A percentile compares a stretch with the other conserved stretches of the same genome.
These are phyloP conservation scores for Coptodon rendalli DNA, from an alignment of 2,113 vertebrate genomes.

Conservation along the genomic window DNA sequence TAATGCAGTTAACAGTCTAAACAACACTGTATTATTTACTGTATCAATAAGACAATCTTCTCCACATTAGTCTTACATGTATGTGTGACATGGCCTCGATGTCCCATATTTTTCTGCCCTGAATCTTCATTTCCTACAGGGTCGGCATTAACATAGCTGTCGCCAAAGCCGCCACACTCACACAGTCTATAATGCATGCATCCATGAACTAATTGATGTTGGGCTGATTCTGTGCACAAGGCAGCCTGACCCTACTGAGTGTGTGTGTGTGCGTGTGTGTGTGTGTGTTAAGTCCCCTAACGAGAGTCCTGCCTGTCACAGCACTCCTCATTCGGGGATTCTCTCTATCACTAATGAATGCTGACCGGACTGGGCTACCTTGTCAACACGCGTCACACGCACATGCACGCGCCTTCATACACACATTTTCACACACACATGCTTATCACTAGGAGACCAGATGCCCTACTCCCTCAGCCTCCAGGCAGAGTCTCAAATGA, in stretches of 20 bases:
- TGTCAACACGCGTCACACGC: slow-evolving; percentile 22
- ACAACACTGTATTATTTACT: not conserved
- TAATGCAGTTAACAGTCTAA: not conserved
- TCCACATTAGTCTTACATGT: not conserved
- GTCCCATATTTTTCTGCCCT: slow-evolving; percentile 27
- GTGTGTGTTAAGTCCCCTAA: slow-evolving; percentile 27
- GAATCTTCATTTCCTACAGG: slow-evolving; percentile 35
- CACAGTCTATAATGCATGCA: slow-evolving; percentile 26
- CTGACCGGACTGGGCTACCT: slow-evolving; percentile 57
- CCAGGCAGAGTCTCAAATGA: slow-evolving; percentile 38
- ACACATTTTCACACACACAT: slow-evolving; percentile 1
- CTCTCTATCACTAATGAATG: slow-evolving; percentile 63
- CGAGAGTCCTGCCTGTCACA: slow-evolving; percentile 54
- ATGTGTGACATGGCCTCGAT: not conserved
- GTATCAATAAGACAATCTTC: not conserved
- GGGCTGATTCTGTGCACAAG: slow-evolving; percentile 41
- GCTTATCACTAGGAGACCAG: slow-evolving; percentile 54
- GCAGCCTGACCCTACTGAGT: not conserved
- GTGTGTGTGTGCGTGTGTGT: not conserved
- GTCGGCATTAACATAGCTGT: slow-evolving; percentile 25
- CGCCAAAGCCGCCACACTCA: slow-evolving; percentile 7
- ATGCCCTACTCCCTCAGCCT: slow-evolving; percentile 38
- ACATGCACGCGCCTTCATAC: not conserved
- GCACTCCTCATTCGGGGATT: slow-evolving; percentile 55
- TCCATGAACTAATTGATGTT: slow-evolving; percentile 61